Conservation (phyloP, 2,888 invertebrate species). For the Euzetes globulus region DNA sequence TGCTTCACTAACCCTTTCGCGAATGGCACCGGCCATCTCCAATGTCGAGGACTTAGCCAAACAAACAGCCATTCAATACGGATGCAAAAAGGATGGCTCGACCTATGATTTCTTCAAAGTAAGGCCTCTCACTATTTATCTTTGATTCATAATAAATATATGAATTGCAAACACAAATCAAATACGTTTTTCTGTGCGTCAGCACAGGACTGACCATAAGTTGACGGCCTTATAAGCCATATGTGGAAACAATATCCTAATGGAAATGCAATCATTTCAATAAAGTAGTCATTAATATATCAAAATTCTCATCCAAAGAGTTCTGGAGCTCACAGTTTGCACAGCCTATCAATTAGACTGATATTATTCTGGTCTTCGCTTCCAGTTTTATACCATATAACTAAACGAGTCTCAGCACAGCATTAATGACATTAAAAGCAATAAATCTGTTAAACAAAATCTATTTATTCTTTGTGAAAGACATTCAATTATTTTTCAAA, state of each 20-base stretch:
- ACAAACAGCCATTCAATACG: constrained; percentile 41
- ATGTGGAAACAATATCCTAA: neutral
- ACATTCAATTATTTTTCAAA: no score
- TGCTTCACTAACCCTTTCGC: constrained; percentile 46
- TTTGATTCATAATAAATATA: neutral
- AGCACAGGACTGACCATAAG: neutral
- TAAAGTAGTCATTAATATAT: constrained; percentile 18
- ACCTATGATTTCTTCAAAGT: constrained; percentile 45
- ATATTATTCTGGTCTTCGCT: neutral
- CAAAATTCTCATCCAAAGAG: neutral
- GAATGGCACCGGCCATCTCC: constrained; percentile 66
- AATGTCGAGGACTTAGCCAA: constrained; percentile 45
- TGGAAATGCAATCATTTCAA: constrained; percentile 15
- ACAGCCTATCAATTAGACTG: neutral
- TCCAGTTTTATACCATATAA: no score
- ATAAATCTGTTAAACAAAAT: no score
- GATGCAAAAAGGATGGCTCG: constrained; percentile 43
- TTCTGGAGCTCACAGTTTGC: neutral
- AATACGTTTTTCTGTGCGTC: neutral
- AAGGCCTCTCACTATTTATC: neutral
- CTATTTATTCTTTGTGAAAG: no score
- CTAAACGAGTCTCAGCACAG: no score
- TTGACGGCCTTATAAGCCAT: neutral
- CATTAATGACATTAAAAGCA: no score
- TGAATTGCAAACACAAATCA: neutral